Percentiles rank a stretch among this genome's conserved stretches.
These are phyloP conservation scores for Drosophila borealis DNA, from an alignment of 2,888 invertebrate species.

Conservation along the genomic window DNA sequence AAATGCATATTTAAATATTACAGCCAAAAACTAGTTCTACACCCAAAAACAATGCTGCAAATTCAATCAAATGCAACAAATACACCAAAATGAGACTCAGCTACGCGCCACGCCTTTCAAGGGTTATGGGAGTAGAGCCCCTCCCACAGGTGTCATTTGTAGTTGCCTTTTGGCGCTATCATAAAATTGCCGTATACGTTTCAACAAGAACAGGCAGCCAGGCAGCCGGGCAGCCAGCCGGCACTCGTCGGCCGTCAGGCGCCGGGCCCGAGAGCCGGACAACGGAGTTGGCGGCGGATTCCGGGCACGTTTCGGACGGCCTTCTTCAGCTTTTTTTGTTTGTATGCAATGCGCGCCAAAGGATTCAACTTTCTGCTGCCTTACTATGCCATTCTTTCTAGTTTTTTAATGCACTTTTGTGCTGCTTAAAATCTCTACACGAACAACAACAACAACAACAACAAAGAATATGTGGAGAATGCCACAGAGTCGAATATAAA, in stretches of 20 bases:
- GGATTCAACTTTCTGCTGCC: slow-evolving; percentile 24
- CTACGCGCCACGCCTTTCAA: neutral
- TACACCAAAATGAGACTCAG: slow-evolving; percentile 18
- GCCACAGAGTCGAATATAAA: slow-evolving; percentile 61
- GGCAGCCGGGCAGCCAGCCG: neutral
- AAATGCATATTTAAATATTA: neutral
- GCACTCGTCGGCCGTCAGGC: slow-evolving; percentile 9
- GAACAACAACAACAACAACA: slow-evolving; percentile 1
- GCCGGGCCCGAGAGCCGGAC: slow-evolving; percentile 6
- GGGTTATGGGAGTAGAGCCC: neutral
- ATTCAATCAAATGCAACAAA: slow-evolving; percentile 15
- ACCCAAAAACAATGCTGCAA: neutral
- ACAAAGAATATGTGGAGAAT: slow-evolving; percentile 4
- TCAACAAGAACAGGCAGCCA: slow-evolving; percentile 10
- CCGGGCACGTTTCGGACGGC: slow-evolving; percentile 38
- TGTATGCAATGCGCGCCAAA: slow-evolving; percentile 35
- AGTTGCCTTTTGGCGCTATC: slow-evolving; percentile 19
- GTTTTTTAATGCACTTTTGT: slow-evolving; percentile 25
- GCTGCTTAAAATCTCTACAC: slow-evolving; percentile 20
- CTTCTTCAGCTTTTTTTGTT: slow-evolving; percentile 11
- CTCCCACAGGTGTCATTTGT: slow-evolving; percentile 50
- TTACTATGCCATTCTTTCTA: slow-evolving; percentile 1
- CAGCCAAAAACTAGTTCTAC: neutral
- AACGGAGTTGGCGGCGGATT: slow-evolving; percentile 2
- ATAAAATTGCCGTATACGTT: slow-evolving; percentile 46